Evolutionary conservation across 2,888 invertebrate species (phyloP).

Genomic region (Acrobasis suavella): DNA sequence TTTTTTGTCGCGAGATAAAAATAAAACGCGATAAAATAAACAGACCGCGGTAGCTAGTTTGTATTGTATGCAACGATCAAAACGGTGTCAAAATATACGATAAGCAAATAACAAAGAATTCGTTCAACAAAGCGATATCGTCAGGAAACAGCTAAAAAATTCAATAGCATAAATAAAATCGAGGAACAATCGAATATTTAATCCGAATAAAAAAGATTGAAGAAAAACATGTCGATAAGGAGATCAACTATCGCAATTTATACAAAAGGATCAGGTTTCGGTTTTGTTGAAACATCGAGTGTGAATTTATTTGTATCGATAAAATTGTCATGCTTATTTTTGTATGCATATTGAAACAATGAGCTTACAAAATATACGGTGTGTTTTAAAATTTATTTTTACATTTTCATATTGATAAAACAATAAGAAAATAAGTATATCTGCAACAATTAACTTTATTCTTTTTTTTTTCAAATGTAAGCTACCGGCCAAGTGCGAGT

Average conservation of each 20-base stretch:
- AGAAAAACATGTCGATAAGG: slow-evolving; percentile 19
- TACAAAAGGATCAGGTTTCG: slow-evolving; percentile 40
- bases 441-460: no score
- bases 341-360: background rate
- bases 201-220: slow-evolving; percentile 17
- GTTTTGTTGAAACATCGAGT: slow-evolving; percentile 21
- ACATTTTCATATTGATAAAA: no score
- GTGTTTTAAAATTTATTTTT: no score
- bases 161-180: background rate
- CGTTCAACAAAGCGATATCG: slow-evolving; percentile 16
- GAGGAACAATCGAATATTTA: slow-evolving; percentile 11
- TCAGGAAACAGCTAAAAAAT: slow-evolving; percentile 14
- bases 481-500: no score
- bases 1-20: no score
- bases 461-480: no score
- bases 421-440: no score
- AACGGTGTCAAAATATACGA: slow-evolving; percentile 19
- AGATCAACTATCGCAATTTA: slow-evolving; percentile 33
- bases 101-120: slow-evolving; percentile 7
- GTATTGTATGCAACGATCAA: slow-evolving; percentile 12
- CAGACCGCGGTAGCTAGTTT: background rate
- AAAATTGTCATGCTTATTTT: background rate
- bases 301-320: background rate
- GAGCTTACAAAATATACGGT: background rate
- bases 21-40: background rate